phyloP scores from a whole-genome alignment of 1,140 invertebrate genomes.

The Prorops nasuta region DNA sequence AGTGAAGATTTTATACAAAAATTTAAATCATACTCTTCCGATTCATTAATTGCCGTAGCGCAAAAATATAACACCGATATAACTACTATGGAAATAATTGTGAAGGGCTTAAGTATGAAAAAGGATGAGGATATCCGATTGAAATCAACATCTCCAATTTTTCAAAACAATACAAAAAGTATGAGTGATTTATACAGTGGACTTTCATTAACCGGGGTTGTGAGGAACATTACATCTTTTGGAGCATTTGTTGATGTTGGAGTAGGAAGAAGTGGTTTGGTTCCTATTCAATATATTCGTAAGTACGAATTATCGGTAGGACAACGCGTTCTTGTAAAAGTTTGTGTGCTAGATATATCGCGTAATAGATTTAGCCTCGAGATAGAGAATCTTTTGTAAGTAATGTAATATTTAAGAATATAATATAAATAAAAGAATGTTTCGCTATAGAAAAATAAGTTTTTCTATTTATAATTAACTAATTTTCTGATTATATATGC shows the following conservation, averaged over 20 bases:
- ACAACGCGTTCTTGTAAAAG: constrained; percentile 66
- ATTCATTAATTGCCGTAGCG: constrained; percentile 41
- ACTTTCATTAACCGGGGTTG: constrained; percentile 63
- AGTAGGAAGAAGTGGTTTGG: constrained; percentile 72
- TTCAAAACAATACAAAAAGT: constrained; percentile 63
- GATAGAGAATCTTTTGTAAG: constrained; percentile 26
- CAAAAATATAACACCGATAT: constrained; percentile 53
- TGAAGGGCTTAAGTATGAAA: constrained; percentile 64
- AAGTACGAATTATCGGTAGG: constrained; percentile 66
- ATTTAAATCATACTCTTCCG: constrained; percentile 37
- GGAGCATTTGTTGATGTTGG: constrained; percentile 90
- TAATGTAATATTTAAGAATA: constrained; percentile 3
- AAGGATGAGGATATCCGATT: constrained; percentile 68
- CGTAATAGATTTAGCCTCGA: constrained; percentile 58
- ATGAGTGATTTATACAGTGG: constrained; percentile 63
- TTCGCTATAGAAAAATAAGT: constrained; percentile 3
- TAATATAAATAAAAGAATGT: constrained; percentile 1
- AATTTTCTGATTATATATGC: constrained; percentile 11
- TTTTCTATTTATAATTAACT: constrained; percentile 1
- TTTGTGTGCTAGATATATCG: constrained; percentile 58
- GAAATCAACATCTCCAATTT: constrained; percentile 65
- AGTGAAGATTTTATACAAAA: constrained; percentile 50
- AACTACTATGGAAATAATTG: constrained; percentile 64
- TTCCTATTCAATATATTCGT: constrained; percentile 67
- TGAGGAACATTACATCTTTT: constrained; percentile 84